These are phyloP conservation scores for Cavia porcellus DNA, from an alignment of 2,113 vertebrate species.

Conservation along the genomic window DNA sequence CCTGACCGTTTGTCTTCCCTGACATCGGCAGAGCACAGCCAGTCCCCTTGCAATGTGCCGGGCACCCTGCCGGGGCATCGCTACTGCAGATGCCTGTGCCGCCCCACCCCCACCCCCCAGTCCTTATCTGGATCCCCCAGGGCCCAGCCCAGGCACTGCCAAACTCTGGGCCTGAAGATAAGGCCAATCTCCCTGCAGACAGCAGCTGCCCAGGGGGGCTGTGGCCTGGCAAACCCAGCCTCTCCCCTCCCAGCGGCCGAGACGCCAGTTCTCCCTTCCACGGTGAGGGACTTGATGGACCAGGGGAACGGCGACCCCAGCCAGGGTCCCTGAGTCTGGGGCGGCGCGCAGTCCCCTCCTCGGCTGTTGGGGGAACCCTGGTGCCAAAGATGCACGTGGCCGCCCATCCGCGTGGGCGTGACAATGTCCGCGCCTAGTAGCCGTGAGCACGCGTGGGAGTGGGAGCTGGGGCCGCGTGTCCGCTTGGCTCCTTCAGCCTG, in stretches of 20 bases:
- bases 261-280: background rate
- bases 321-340: too few relatives aligned
- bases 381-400: background rate
- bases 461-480: background rate
- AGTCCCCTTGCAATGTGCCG: background rate
- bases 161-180: conserved; percentile 65
- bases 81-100: background rate
- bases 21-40: background rate
- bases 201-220: conserved; percentile 9
- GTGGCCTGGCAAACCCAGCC: background rate
- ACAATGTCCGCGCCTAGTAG: background rate
- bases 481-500: background rate
- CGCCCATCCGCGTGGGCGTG: background rate
- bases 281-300: background rate
- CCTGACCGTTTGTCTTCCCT: background rate
- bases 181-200: conserved; percentile 65
- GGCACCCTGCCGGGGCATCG: background rate
- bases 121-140: conserved; percentile 72
- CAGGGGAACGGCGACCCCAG: background rate
- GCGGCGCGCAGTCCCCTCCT: too few relatives aligned
- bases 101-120: background rate
- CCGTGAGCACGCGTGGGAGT: background rate
- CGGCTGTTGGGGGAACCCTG: background rate
- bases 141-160: background rate
- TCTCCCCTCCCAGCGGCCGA: background rate